Conservation (phyloP, 2,888 invertebrate genomes). For the Dione vanillae region DNA sequence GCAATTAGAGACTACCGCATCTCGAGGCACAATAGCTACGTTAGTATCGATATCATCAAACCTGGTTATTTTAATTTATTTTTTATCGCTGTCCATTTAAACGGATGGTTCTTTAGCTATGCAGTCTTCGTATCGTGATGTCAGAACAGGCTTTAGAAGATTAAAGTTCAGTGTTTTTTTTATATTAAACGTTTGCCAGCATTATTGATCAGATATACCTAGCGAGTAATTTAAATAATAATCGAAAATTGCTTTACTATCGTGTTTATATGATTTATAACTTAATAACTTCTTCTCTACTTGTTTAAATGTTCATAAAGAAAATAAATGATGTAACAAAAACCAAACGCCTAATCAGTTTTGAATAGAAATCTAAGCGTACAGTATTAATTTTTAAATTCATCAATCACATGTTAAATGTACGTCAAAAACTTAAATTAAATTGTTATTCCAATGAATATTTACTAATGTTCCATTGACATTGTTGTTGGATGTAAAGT, state of each 20-base stretch:
- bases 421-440: constrained; percentile 18
- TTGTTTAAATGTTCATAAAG: too few species aligned
- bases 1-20: constrained; percentile 79
- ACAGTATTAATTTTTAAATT: background rate
- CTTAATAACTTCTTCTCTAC: too few species aligned
- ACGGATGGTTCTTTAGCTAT: constrained; percentile 73
- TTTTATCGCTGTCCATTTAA: constrained; percentile 80
- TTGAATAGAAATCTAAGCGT: background rate
- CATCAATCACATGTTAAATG: constrained; percentile 14
- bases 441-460: constrained; percentile 23
- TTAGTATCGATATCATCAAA: constrained; percentile 79
- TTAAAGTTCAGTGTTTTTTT: constrained; percentile 72
- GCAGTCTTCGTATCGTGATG: constrained; percentile 68
- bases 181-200: constrained; percentile 57
- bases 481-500: constrained; percentile 50
- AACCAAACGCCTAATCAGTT: background rate
- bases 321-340: background rate
- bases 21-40: constrained; percentile 72
- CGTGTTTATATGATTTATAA: background rate
- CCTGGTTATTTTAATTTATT: constrained; percentile 81
- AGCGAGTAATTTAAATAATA: background rate
- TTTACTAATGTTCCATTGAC: constrained; percentile 36
- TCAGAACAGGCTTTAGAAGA: constrained; percentile 64
- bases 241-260: constrained; percentile 21
- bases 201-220: constrained; percentile 11